Percentiles rank a stretch among this genome's conserved stretches.
Conservation (phyloP, 1,140 invertebrate genomes). For the Harpegnathos saltator region DNA sequence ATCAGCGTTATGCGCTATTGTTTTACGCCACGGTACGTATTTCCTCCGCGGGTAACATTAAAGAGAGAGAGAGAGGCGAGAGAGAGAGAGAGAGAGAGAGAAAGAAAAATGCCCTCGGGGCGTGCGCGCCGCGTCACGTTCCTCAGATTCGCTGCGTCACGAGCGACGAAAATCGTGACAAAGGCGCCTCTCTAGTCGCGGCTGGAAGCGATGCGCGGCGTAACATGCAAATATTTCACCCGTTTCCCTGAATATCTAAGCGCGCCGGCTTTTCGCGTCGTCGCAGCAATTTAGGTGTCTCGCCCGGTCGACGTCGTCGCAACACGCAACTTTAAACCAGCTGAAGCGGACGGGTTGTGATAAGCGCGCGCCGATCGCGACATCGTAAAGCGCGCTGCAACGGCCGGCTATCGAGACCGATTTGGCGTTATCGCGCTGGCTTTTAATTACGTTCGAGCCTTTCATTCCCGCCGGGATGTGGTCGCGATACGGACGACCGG, state of each 20-base stretch:
- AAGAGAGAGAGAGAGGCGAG: no score
- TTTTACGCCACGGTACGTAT: neutral
- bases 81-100: no score
- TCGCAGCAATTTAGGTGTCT: slow-evolving; percentile 43
- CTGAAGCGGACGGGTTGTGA: slow-evolving; percentile 13
- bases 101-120: slow-evolving; percentile 27
- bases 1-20: no score
- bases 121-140: slow-evolving; percentile 41
- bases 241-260: slow-evolving; percentile 2
- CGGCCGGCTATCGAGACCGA: neutral
- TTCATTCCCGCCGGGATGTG: neutral
- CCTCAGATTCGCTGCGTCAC: slow-evolving; percentile 29
- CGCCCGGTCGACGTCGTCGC: slow-evolving; percentile 11
- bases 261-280: slow-evolving; percentile 12
- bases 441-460: neutral
- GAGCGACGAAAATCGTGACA: slow-evolving; percentile 49
- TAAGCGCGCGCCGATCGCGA: slow-evolving; percentile 17
- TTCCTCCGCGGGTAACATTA: neutral
- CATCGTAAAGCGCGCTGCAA: neutral
- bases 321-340: slow-evolving; percentile 30
- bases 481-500: neutral
- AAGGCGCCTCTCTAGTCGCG: slow-evolving; percentile 2
- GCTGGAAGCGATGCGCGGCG: neutral
- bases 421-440: neutral
- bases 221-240: slow-evolving; percentile 29